Evolutionary conservation across 2,888 invertebrate species (phyloP), one percentile per base, ranked within the genome.

Genomic region (Euzophera pinguis): DNA sequence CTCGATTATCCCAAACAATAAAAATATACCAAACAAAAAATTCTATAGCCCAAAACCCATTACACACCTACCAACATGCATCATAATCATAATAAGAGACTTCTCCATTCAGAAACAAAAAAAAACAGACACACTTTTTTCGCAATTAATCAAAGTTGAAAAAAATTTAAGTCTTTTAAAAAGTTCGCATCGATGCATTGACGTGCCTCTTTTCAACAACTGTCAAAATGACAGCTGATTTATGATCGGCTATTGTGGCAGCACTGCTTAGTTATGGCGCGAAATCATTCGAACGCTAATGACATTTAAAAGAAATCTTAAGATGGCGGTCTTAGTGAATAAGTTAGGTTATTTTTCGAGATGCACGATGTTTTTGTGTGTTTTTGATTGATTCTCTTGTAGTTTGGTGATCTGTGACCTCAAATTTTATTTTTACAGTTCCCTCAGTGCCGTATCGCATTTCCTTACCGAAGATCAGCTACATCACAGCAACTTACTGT

Each of bases 181-280:
- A 85, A 84, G 74, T 83, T 78, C 81, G 86, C 85, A 84, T 79
- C 85, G 79, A 84, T 81, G 86, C 86, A 88, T 84, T 84, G 85
- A 86, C 79, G 81, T 67, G 68, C 76, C 77, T 82, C 78, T 80
- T 87, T 87, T 88, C 87, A 88, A 77, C 84, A 68, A 75, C 80
- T 86, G 85, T 84, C 87, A 84, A 78, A 83, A 67, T 85, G 86
- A 85, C 86, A 79, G 74, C 67, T 87, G 86, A 88, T 88, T 88
- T 88, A 88, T 87, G 82, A 75, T 83, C 77, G 75, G 68, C 80
- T 80, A 81, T 87, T 87, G 86, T 85, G 76, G 84, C 81, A 81
- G 65, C 79, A 78, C 78, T 77, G 67, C 75, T 80, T 81, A 84
- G 81, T 81, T 85, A 84, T 84, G 85, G 83, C 85, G 86, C 82